Evolutionary conservation across 2,113 vertebrate genomes (phyloP).

Genomic region (Leucosticte australis): DNA sequence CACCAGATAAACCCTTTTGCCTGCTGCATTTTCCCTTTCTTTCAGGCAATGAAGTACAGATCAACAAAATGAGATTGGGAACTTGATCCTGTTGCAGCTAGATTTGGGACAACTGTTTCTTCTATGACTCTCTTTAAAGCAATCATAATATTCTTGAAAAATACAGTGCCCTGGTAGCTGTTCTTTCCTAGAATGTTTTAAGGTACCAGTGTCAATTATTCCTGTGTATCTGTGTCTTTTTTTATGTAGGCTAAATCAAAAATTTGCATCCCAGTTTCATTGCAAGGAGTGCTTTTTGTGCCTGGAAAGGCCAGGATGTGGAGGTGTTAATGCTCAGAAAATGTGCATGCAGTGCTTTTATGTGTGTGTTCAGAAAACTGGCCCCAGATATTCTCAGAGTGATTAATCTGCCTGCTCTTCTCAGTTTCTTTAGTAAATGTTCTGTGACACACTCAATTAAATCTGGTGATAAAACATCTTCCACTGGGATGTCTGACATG

Average conservation of each 20-base stretch:
- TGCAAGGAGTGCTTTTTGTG: background rate
- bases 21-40: background rate
- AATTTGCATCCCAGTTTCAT: background rate
- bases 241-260: background rate
- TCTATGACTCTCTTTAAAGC: background rate
- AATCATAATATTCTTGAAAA: background rate
- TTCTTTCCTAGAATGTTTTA: background rate
- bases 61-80: background rate
- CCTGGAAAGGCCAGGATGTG: background rate
- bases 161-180: background rate
- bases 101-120: background rate
- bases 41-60: background rate
- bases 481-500: background rate
- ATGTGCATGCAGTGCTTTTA: background rate
- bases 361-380: background rate
- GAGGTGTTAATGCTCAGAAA: background rate
- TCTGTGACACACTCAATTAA: background rate
- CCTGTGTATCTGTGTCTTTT: background rate
- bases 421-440: slow-evolving; percentile 15
- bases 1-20: background rate
- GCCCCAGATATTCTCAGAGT: background rate
- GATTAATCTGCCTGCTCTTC: slow-evolving; percentile 2
- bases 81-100: background rate
- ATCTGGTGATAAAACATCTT: background rate
- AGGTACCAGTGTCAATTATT: background rate